Base-by-base conservation (phyloP, 2,113 vertebrate species). In the Chamaea fasciata region DNA sequence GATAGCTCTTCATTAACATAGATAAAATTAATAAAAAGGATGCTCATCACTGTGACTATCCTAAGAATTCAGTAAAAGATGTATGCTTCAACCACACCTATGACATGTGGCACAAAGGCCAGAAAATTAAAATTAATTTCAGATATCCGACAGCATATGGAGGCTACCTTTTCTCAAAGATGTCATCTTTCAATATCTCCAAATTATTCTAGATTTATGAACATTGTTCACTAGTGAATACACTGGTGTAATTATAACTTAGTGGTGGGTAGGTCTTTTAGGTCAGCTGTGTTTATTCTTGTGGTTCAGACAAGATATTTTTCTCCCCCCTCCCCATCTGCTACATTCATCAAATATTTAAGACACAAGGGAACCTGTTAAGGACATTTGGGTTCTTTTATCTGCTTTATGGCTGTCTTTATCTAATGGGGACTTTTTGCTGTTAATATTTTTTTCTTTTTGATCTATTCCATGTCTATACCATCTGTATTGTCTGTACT, bases 341-440 rank as follows among this genome's bases (percentile, higher is more conserved):
- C 89, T 73, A 44, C 31, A 82, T 41, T 88, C 87, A 94, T 97
- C 91, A 97, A 97, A 96, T 91, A 97, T 92, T 96, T 89, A 98
- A 97, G 71, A 80, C 21, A 44, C 13, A 35, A 55, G 57, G 59
- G 79, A 94, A 83, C 47, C 49, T 82, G 21, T 82, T 92, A 62
- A 46, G 73, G 80, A 42, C 75, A 83, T 75, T 92, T 83, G 26
- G 37, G 63, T 52, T 89, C 64, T 85, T 92, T 92, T 79, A 42
- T 73, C 6, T 9, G 44, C 46, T 94, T 83, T 90, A 41, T 89
- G 53, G 11, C 41, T 52, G 20, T 59, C 11, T 85, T 91, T 95
- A 52, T 73, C 52, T 41, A 57, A 47, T 37, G 39, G 30, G 8
- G 12, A 75, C 15, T 59, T 86, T 86, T 47, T 47, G 11, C 39